These are phyloP conservation scores for Manduca sexta DNA, from an alignment of 1,140 invertebrate genomes.

Conservation along the genomic window DNA sequence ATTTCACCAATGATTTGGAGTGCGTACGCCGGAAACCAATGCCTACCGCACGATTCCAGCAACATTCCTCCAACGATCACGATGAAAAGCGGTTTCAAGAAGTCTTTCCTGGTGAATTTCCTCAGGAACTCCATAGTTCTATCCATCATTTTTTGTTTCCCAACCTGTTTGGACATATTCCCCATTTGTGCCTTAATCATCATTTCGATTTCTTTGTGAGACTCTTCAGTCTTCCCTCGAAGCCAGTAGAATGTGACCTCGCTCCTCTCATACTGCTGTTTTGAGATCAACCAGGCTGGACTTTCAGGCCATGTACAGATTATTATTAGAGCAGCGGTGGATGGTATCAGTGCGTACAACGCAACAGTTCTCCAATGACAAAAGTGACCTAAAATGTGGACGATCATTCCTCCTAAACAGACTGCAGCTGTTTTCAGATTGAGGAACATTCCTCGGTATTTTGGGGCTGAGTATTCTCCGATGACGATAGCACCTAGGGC, in stretches of 20 bases:
- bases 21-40: conserved; percentile 53
- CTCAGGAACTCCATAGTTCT: conserved; percentile 23
- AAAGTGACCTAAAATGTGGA: conserved; percentile 38
- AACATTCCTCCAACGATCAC: conserved; percentile 29
- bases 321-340: conserved; percentile 26
- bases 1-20: conserved; percentile 42
- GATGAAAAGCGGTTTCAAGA: conserved; percentile 43
- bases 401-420: conserved; percentile 36
- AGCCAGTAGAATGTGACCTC: conserved; percentile 47
- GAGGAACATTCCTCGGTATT: conserved; percentile 38
- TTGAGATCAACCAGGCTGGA: conserved; percentile 44
- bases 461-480: conserved; percentile 25
- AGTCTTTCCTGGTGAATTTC: conserved; percentile 47
- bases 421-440: conserved; percentile 50
- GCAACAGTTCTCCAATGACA: conserved; percentile 43
- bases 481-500: conserved; percentile 48
- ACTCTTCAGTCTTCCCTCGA: conserved; percentile 27
- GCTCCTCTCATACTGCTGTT: conserved; percentile 33
- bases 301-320: conserved; percentile 52
- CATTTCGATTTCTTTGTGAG: conserved; percentile 34
- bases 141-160: background rate
- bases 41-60: conserved; percentile 45
- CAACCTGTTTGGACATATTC: conserved; percentile 1
- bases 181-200: conserved; percentile 38
- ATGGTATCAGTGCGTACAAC: conserved; percentile 26